Percentiles rank a stretch among this genome's conserved stretches.
Conservation (phyloP, 2,888 invertebrate genomes). For the Antheraea assamensis region DNA sequence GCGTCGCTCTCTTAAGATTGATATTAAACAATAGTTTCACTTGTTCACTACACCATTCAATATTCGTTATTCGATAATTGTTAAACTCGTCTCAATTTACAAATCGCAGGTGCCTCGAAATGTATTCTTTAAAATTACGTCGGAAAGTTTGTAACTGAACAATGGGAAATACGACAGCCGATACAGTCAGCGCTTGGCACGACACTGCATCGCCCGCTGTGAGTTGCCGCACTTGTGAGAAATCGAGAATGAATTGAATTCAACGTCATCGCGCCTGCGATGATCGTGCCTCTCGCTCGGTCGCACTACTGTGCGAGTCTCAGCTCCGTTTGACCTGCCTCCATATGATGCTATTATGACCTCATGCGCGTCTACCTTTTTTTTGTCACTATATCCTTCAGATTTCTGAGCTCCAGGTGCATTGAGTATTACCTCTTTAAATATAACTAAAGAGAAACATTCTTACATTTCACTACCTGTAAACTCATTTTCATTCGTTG, state of each 20-base stretch:
- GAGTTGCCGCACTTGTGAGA: conserved; percentile 39
- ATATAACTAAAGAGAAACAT: not conserved
- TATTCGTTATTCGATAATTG: conserved; percentile 58
- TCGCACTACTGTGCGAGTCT: conserved; percentile 45
- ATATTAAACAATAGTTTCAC: conserved; percentile 52
- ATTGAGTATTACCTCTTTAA: conserved; percentile 38
- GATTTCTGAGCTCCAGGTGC: conserved; percentile 44
- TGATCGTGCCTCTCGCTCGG: conserved; percentile 63
- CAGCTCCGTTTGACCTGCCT: conserved; percentile 40
- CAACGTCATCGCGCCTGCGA: conserved; percentile 32
- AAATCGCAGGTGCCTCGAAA: conserved; percentile 58
- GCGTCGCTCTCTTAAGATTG: conserved; percentile 52
- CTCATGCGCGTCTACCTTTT: conserved; percentile 56
- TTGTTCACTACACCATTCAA: conserved; percentile 65
- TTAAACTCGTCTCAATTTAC: conserved; percentile 47
- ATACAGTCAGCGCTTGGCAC: conserved; percentile 63
- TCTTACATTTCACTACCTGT: too few species aligned
- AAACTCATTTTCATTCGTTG: too few species aligned
- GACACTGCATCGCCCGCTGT: conserved; percentile 50
- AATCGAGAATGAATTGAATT: conserved; percentile 64
- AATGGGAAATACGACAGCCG: conserved; percentile 50
- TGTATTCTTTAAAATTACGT: conserved; percentile 46
- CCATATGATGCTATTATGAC: conserved; percentile 51
- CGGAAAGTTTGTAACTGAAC: conserved; percentile 44
- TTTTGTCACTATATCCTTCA: conserved; percentile 28